Conservation (phyloP, 30 jellyfish, hydroid and myxozoan genomes). For the Hydractinia symbiolongicarpus region DNA sequence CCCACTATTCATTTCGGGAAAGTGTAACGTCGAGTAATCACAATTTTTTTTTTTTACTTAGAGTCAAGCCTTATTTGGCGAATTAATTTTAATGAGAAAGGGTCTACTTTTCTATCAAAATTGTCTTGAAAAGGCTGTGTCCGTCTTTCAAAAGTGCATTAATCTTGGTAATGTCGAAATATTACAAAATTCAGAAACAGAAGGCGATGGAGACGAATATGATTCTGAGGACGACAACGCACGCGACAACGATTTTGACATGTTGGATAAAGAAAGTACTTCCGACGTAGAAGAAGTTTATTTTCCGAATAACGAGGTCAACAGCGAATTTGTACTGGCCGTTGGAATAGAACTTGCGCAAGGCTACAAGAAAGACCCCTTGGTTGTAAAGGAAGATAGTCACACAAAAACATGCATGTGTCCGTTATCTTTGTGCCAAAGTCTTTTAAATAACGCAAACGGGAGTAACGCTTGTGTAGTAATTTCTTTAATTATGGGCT, state of each 20-base stretch:
- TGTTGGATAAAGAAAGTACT: not conserved
- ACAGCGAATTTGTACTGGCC: not conserved
- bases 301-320: not conserved
- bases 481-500: not conserved
- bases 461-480: not conserved
- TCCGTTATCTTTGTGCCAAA: not conserved
- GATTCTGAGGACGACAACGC: not conserved
- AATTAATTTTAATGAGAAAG: not conserved
- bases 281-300: slow-evolving; percentile 3
- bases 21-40: not conserved
- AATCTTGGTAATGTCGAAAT: not conserved
- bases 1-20: not conserved
- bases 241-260: not conserved
- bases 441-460: slow-evolving; percentile 1
- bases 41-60: not conserved
- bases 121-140: not conserved
- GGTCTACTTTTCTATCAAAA: not conserved
- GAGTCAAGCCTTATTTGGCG: slow-evolving; percentile 1
- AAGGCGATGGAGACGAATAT: not conserved
- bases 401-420: not conserved
- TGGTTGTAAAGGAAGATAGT: slow-evolving; percentile 4
- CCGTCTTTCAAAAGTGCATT: not conserved
- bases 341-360: not conserved
- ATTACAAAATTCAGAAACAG: not conserved
- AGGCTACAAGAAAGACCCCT: not conserved